Base-by-base conservation (phyloP, 2,888 invertebrate species). In the Minunthozetes semirufus region DNA sequence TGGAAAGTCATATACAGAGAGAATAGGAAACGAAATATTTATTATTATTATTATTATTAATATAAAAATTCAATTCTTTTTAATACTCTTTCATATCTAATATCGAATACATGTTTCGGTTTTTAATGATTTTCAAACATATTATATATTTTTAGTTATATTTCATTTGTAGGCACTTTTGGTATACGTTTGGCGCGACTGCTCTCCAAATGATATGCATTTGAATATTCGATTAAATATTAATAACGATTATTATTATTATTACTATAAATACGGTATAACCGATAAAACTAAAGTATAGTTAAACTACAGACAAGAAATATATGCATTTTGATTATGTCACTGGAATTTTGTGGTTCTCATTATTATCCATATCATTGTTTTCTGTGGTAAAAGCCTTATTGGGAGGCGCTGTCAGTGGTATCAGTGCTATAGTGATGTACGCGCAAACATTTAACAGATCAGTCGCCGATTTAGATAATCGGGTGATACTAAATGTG, bases 401-500 rank as follows among this genome's bases (percentile, higher is more conserved):
- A 61, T 2, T 29, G 61, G 15, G 15, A 29, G 22, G 29, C 27
- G 15, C 29, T 33, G n/a, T 61, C 13, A 3, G 61, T 29, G 61
- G 17, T 11, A 25, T 56, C n/a, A 56, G 56, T 56, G 56, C 22
- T 22, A 4, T 63, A 17, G 27, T 38, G 13, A 68, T 68, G 68
- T 68, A 68, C 42, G 68, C 68, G 68, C 68, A 68, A 68, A 68
- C 68, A 42, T 68, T 68, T 22, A 68, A 68, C 15, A 38, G 68
- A 33, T 17, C 17, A 13, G 68, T 68, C 2, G 68, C 68, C 42
- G 68, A 68, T 68, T 42, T 68, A 85, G 96, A 97, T 85, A 96
- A 97, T 89, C 92, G 98, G 84, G 96, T 99, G 82, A 94, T 98
- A 79, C 89, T 99, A 82, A 99, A 99, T 85, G 97, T 98, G 80